Evolutionary conservation across 2,888 invertebrate species (phyloP).

Genomic region (Harpalus rubripes): DNA sequence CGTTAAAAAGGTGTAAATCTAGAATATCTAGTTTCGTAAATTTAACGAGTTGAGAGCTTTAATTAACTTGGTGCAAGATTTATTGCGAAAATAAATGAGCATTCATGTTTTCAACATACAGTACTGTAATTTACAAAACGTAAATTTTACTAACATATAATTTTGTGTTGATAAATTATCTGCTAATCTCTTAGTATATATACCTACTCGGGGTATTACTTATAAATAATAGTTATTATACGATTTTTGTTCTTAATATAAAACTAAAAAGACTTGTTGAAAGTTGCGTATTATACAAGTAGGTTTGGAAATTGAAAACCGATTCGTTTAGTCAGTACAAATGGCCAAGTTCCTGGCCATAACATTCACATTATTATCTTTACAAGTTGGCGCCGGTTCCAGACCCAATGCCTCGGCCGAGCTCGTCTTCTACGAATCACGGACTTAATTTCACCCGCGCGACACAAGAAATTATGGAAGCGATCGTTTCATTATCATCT

Average conservation of each 20-base stretch:
- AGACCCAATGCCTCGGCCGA: background rate
- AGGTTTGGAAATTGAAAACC: slow-evolving; percentile 11
- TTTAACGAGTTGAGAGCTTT: slow-evolving; percentile 35
- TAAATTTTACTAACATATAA: slow-evolving; percentile 43
- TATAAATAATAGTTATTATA: slow-evolving; percentile 1
- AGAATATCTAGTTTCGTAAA: slow-evolving; percentile 29
- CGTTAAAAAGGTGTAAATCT: slow-evolving; percentile 8
- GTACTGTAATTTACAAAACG: slow-evolving; percentile 34
- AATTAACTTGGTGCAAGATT: slow-evolving; percentile 18
- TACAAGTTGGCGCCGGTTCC: slow-evolving; percentile 12
- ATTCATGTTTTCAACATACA: slow-evolving; percentile 48
- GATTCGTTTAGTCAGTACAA: slow-evolving; percentile 15
- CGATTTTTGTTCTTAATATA: background rate
- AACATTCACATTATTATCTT: slow-evolving; percentile 33
- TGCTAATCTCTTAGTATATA: slow-evolving; percentile 5
- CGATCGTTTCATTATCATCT: slow-evolving; percentile 26
- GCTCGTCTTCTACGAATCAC: slow-evolving; percentile 10
- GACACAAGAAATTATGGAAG: slow-evolving; percentile 11
- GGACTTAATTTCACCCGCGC: background rate
- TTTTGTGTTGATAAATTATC: slow-evolving; percentile 28
- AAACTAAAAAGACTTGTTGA: background rate
- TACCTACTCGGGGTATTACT: background rate
- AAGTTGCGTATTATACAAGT: background rate
- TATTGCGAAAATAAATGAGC: slow-evolving; percentile 39
- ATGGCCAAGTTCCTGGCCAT: slow-evolving; percentile 10